These are phyloP conservation scores for Cnemophilus loriae DNA, from an alignment of 2,113 vertebrate species.

Conservation along the genomic window DNA sequence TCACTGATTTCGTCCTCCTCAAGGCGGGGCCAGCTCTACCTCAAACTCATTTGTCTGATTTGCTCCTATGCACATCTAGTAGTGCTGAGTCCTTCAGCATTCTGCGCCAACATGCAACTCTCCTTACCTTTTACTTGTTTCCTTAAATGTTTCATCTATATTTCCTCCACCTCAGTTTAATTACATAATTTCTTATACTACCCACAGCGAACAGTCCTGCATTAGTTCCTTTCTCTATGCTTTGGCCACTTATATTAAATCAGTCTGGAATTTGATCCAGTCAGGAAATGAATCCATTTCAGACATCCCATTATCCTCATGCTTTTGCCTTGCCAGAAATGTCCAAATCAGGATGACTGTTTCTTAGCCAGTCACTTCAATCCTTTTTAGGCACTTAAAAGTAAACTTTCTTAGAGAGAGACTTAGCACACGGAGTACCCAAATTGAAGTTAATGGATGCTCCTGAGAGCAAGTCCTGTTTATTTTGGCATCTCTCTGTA, in stretches of 20 bases:
- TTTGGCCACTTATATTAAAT: constrained; percentile 4
- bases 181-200: neutral
- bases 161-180: neutral
- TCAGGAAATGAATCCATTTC: constrained; percentile 36
- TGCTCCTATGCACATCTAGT: rapidly evolving
- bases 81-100: neutral
- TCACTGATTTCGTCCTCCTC: neutral
- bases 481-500: neutral
- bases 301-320: neutral
- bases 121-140: neutral
- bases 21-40: neutral
- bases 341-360: neutral
- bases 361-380: neutral
- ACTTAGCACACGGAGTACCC: neutral
- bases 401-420: constrained; percentile 6
- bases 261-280: constrained; percentile 24
- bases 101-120: neutral
- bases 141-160: neutral
- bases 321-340: neutral
- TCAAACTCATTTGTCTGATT: neutral
- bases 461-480: constrained; percentile 2
- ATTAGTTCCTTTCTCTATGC: neutral
- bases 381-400: constrained; percentile 2
- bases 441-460: constrained; percentile 7
- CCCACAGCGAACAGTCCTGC: neutral